Base-by-base conservation (phyloP, 2,797 vertebrate genomes). In the Sebastes nivosus region DNA sequence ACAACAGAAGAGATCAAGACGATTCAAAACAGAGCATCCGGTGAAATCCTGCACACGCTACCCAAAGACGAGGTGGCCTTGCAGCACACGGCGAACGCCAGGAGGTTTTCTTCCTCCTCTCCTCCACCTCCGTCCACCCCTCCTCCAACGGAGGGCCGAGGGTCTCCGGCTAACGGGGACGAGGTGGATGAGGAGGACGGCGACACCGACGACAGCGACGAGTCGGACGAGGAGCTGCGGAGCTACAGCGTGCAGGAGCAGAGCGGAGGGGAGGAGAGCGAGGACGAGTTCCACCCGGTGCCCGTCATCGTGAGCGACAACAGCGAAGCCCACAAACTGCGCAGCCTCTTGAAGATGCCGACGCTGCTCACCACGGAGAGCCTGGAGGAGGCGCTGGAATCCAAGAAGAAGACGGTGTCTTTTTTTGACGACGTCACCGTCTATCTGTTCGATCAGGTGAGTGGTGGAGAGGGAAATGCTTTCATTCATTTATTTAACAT, bases 371-470 rank as follows among this genome's bases (percentile, higher is more conserved):
- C 94, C 0, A 85, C 94, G 8, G 83, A 95, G 80, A 90, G 93
- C 83, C 91, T 94, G 0, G 96, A 97, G 13, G 96, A 97, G 52
- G 85, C 79, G 25, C 93, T 96, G 10, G 96, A 97, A 5, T 91
- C 92, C 86, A 97, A 96, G 94, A 99, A 96, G 93, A 99, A 99
- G 88, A 97, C 96, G 0, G 99, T 99, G 83, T 98, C 98, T 27
- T 99, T 99, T 90, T 99, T 97, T 0, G 98, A 99, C 0, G 97
- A 99, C 0, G 98, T 99, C 84, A 99, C 99, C 1, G 97, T 99
- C 90, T 99, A 98, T 91, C 94, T 99, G 90, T 99, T 99, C 0
- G 98, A 99, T 91, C 97, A 99, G 96, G 99, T 99, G 87, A 82
- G 94, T 10, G 25, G 4, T 18, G 9, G 13, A 42, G 12, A 69